Evolutionary conservation across 2,888 invertebrate species (phyloP).

Genomic region (Macroteleia sp.): DNA sequence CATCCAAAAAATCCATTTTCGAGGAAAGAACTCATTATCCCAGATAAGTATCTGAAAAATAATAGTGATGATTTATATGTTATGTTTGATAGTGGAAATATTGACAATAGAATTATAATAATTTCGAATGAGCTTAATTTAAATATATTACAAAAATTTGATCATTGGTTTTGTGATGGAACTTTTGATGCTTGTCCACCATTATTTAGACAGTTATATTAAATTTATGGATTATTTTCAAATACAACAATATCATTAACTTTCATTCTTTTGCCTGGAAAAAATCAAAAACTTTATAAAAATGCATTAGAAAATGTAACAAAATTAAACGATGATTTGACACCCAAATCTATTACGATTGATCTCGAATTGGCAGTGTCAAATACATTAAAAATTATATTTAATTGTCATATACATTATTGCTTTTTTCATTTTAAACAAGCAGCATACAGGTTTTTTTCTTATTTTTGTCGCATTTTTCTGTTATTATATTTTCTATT

Average conservation of each 20-base stretch:
- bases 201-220: conserved; percentile 5
- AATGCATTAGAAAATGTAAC: background rate
- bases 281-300: background rate
- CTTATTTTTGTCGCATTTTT: background rate
- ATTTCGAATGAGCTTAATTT: background rate
- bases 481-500: background rate
- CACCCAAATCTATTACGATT: background rate
- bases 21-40: background rate
- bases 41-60: background rate
- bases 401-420: conserved; percentile 2
- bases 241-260: background rate
- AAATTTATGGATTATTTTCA: background rate
- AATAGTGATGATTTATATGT: background rate
- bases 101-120: background rate
- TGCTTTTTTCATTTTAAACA: background rate
- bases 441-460: too few species aligned
- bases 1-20: background rate
- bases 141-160: too few species aligned
- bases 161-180: too few species aligned
- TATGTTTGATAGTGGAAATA: background rate
- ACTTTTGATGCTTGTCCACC: conserved; percentile 18
- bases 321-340: background rate
- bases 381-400: background rate
- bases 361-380: conserved; percentile 2
- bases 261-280: background rate